Percentiles rank a stretch among this genome's conserved stretches.
Conservation (phyloP, 2,113 vertebrate species). For the Prolemur simus region DNA sequence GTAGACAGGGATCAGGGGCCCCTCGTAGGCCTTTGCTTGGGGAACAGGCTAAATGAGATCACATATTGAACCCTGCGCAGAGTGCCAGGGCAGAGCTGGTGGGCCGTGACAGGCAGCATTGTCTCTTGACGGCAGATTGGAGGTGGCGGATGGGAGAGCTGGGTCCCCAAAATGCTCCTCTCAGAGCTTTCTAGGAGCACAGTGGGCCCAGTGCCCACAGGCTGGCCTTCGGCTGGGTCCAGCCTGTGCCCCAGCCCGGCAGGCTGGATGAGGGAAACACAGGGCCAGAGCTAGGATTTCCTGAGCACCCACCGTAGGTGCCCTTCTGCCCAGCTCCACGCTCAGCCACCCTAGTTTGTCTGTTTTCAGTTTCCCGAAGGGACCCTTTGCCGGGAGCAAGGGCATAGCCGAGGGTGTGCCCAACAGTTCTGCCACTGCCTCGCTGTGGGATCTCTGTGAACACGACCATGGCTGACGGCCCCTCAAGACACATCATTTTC, state of each 20-base stretch:
- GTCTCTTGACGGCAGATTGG: not conserved
- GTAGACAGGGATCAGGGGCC: not conserved
- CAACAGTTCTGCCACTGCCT: too few relatives aligned
- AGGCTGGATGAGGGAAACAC: not conserved
- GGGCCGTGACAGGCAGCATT: not conserved
- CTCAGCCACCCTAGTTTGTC: not conserved
- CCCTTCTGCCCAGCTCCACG: not conserved
- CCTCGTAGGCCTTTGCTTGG: not conserved
- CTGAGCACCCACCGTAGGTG: not conserved
- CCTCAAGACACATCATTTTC: not conserved
- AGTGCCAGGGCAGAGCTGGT: not conserved
- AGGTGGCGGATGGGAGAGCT: not conserved
- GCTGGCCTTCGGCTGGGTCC: not conserved
- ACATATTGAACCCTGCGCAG: not conserved
- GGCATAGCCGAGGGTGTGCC: not conserved
- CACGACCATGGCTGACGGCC: fast-evolving
- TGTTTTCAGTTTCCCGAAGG: not conserved
- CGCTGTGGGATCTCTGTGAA: not conserved
- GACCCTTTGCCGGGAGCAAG: not conserved
- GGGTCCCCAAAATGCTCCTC: not conserved
- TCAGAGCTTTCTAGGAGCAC: not conserved
- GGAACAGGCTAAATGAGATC: not conserved
- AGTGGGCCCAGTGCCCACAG: not conserved
- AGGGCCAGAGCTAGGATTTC: not conserved
- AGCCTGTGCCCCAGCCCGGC: not conserved